Percentiles rank a stretch among this genome's conserved stretches.
Conservation (phyloP, 92 coral and sea anemone species). For the Porites divaricata region DNA sequence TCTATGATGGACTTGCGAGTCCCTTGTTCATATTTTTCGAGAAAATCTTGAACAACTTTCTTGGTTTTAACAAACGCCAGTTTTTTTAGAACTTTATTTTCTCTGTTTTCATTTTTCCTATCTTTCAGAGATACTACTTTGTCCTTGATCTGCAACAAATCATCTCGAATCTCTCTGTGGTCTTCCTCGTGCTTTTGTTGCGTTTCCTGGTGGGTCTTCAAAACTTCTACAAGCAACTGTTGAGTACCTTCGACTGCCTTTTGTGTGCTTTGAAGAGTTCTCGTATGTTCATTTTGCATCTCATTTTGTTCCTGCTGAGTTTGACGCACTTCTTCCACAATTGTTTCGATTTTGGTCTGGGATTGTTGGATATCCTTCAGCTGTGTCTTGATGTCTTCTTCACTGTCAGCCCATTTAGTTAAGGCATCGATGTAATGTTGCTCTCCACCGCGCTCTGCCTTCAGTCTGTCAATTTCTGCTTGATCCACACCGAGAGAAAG, state of each 20-base stretch:
- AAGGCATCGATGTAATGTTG: not conserved
- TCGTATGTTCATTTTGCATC: too few relatives aligned
- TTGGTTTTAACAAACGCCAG: slow-evolving; percentile 43
- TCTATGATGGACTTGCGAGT: slow-evolving; percentile 45
- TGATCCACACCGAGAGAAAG: slow-evolving; percentile 58
- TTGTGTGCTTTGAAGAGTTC: too few relatives aligned
- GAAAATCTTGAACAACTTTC: slow-evolving; percentile 5
- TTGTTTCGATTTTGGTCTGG: not conserved
- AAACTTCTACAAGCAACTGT: too few relatives aligned
- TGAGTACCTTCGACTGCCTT: too few relatives aligned
- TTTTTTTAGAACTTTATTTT: not conserved
- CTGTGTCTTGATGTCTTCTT: not conserved
- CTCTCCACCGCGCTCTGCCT: slow-evolving; percentile 9
- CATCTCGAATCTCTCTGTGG: too few relatives aligned
- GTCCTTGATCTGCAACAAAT: too few relatives aligned
- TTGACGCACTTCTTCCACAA: not conserved
- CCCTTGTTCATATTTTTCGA: slow-evolving; percentile 30
- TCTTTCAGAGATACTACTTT: too few relatives aligned
- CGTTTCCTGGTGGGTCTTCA: too few relatives aligned
- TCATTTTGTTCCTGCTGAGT: too few relatives aligned
- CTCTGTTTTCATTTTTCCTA: not conserved
- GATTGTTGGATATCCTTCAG: not conserved
- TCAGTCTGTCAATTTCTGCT: slow-evolving; percentile 38
- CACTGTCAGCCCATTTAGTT: slow-evolving; percentile 17
- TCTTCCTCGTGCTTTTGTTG: too few relatives aligned